Percentiles rank a stretch among this genome's conserved stretches.
Evolutionary conservation across 1,140 invertebrate species (phyloP).

Genomic region (Drosophila guanche): DNA sequence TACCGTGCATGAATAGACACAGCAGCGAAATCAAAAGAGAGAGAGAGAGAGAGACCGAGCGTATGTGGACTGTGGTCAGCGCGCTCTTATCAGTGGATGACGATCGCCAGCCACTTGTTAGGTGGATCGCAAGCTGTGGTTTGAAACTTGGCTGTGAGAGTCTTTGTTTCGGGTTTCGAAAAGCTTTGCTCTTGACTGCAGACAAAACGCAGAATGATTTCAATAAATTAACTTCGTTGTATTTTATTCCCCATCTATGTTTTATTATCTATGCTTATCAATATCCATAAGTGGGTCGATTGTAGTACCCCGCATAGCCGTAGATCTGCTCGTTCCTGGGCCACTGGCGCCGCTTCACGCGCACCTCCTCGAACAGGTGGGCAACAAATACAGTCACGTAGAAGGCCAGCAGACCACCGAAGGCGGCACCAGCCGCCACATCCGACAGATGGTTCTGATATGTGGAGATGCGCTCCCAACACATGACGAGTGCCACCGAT

Average conservation of each 20-base stretch:
- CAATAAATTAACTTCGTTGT: slow-evolving; percentile 11
- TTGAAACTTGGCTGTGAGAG: slow-evolving; percentile 18
- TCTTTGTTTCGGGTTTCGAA: not conserved
- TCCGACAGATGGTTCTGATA: slow-evolving; percentile 68
- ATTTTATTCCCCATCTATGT: slow-evolving; percentile 17
- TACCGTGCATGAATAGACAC: not conserved
- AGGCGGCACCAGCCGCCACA: slow-evolving; percentile 47
- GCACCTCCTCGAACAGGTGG: slow-evolving; percentile 54
- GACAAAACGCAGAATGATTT: not conserved
- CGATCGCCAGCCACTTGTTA: slow-evolving; percentile 30
- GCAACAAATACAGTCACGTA: slow-evolving; percentile 57
- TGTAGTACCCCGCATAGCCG: slow-evolving; percentile 70
- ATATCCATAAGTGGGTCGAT: slow-evolving; percentile 66
- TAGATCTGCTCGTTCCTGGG: slow-evolving; percentile 72
- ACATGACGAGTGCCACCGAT: slow-evolving; percentile 47
- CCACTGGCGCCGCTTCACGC: slow-evolving; percentile 68
- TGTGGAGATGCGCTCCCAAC: slow-evolving; percentile 62
- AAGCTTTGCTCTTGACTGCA: too few relatives aligned
- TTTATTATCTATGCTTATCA: slow-evolving; percentile 3
- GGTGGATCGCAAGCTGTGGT: slow-evolving; percentile 62
- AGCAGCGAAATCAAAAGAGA: not conserved
- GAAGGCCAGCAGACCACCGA: slow-evolving; percentile 48
- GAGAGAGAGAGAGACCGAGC: not conserved
- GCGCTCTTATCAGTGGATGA: slow-evolving; percentile 1
- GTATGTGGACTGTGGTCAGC: slow-evolving; percentile 44